Conservation (phyloP, 2,797 vertebrate genomes). For the Ispidina picta region DNA sequence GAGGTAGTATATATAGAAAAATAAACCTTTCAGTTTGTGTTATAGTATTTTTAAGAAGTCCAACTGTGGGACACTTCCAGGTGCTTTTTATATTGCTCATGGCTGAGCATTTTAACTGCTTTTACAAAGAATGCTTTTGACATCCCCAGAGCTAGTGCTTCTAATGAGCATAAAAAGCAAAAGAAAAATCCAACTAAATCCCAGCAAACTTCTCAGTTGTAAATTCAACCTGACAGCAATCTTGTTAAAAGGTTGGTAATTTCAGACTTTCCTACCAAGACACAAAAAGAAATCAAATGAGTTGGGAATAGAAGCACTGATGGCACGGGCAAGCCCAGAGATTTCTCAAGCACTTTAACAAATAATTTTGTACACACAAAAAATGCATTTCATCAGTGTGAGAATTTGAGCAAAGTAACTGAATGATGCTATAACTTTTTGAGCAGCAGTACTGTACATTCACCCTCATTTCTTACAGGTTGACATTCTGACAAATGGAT, state of each 20-base stretch:
- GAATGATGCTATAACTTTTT: neutral
- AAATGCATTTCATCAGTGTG: neutral
- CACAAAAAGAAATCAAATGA: neutral
- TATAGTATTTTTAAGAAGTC: neutral
- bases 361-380: neutral
- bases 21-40: neutral
- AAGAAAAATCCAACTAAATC: neutral
- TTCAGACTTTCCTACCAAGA: neutral
- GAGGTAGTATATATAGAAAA: neutral
- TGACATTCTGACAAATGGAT: neutral
- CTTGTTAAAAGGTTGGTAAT: neutral
- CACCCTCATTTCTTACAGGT: neutral
- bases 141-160: neutral
- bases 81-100: neutral
- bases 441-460: neutral
- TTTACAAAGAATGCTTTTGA: neutral
- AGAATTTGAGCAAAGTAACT: neutral
- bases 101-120: neutral
- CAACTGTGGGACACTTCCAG: neutral
- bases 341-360: neutral
- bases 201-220: neutral
- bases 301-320: neutral
- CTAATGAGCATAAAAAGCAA: neutral
- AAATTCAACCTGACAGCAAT: neutral
- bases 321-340: neutral